Evolutionary conservation across 2,888 invertebrate species (phyloP).

Genomic region (Pandemis corylana): DNA sequence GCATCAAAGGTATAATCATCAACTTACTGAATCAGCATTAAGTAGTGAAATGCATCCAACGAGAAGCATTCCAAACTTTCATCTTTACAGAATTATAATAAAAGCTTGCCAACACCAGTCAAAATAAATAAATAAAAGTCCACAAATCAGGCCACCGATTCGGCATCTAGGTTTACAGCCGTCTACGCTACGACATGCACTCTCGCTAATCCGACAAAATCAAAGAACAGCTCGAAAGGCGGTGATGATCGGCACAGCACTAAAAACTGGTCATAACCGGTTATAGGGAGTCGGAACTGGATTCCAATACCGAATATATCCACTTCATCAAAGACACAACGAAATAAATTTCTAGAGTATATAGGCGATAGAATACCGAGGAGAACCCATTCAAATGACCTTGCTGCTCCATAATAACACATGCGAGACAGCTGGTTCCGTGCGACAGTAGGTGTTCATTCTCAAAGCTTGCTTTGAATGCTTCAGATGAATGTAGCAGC

Average conservation of each 20-base stretch:
- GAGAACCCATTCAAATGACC: too few relatives aligned
- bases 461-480: too few relatives aligned
- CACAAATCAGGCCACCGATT: constrained; percentile 67
- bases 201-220: constrained; percentile 65
- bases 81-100: background rate
- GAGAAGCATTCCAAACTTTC: background rate
- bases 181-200: constrained; percentile 80
- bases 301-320: background rate
- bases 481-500: too few relatives aligned
- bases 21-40: background rate
- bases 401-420: too few relatives aligned
- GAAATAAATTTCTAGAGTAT: too few relatives aligned
- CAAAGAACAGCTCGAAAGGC: constrained; percentile 6
- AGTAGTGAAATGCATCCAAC: background rate
- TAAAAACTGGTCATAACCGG: background rate
- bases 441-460: too few relatives aligned
- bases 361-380: too few relatives aligned
- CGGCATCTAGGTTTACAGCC: constrained; percentile 69
- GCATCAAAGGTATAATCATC: background rate
- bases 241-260: constrained; percentile 13
- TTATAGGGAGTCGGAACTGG: background rate
- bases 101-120: constrained; percentile 27
- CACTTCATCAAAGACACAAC: background rate
- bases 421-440: too few relatives aligned
- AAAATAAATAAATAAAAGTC: constrained; percentile 45